Conservation (phyloP, 2,113 vertebrate species). For the Gnathonemus echidnorhynchus region DNA sequence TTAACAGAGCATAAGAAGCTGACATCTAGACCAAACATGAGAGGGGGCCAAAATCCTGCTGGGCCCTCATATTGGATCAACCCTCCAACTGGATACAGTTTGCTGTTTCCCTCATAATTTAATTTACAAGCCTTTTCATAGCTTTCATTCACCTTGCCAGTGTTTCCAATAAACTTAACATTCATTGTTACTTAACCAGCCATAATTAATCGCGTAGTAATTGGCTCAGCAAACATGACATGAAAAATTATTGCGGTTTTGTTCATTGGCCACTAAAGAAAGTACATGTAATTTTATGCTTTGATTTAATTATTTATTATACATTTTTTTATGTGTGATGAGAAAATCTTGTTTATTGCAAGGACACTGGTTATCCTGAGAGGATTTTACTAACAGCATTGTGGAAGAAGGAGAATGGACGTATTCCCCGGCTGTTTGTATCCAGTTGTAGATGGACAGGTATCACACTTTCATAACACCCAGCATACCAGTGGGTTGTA, state of each 20-base stretch:
- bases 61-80: background rate
- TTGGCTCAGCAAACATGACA: background rate
- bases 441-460: background rate
- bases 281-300: background rate
- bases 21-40: background rate
- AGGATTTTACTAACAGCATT: background rate
- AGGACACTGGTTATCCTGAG: background rate
- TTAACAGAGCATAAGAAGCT: background rate
- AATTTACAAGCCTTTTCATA: background rate
- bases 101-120: background rate
- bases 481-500: background rate
- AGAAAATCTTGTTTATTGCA: background rate
- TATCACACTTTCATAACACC: background rate
- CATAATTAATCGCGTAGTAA: background rate
- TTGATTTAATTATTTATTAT: background rate
- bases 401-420: background rate
- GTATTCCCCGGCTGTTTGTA: background rate
- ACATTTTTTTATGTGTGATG: background rate
- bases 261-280: background rate
- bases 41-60: background rate
- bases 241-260: background rate
- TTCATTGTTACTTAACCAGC: background rate
- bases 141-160: background rate
- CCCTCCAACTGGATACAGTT: background rate
- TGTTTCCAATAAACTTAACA: background rate